Percentiles rank a stretch among this genome's conserved stretches.
Conservation (phyloP, 2,888 invertebrate species). For the Aleiodes alternator region DNA sequence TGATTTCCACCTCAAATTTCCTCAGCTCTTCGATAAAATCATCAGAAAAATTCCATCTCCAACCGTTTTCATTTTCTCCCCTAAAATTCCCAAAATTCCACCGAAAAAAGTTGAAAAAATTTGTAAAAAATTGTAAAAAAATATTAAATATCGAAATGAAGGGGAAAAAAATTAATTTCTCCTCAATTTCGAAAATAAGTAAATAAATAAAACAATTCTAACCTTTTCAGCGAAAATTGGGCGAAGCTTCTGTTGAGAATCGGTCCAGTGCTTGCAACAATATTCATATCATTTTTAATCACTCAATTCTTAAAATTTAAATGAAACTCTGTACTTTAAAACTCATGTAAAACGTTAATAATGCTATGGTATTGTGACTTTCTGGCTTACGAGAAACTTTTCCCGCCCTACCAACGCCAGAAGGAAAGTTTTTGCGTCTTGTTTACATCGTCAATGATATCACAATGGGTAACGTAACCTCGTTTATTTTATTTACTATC, state of each 20-base stretch:
- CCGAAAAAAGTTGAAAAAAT: too few relatives aligned
- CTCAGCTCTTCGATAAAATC: too few relatives aligned
- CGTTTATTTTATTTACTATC: constrained; percentile 32
- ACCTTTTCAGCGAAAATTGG: too few relatives aligned
- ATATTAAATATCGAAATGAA: too few relatives aligned
- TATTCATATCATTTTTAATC: neutral
- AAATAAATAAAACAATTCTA: too few relatives aligned
- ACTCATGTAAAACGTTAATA: neutral
- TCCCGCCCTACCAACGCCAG: constrained; percentile 22
- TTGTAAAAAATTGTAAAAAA: too few relatives aligned
- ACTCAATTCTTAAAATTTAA: neutral
- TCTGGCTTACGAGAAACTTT: neutral
- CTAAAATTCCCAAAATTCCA: too few relatives aligned
- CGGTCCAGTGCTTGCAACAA: neutral
- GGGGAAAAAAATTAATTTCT: neutral
- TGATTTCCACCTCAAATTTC: too few relatives aligned
- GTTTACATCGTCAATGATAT: constrained; percentile 34
- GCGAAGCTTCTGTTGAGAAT: neutral
- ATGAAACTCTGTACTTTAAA: neutral
- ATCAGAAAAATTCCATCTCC: too few relatives aligned
- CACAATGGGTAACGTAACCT: constrained; percentile 41
- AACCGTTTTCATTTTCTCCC: too few relatives aligned
- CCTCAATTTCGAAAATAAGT: neutral
- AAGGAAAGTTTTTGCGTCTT: constrained; percentile 12
- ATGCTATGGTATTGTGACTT: constrained; percentile 2